Evolutionary conservation across 92 coral and sea anemone genomes (phyloP).

Genomic region (Phenganax marumi): DNA sequence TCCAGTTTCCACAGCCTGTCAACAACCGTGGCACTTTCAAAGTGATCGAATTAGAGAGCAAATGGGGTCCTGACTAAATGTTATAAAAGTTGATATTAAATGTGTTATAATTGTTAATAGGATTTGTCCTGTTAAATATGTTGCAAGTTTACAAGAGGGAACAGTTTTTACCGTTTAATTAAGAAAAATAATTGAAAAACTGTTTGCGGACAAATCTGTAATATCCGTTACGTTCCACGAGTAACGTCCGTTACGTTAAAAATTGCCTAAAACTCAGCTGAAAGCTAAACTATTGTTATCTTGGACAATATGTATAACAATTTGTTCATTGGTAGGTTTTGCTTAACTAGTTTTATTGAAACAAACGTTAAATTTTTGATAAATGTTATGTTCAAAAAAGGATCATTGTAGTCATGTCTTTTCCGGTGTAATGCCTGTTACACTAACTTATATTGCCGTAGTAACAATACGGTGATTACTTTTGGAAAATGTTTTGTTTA

Average conservation of each 20-base stretch:
- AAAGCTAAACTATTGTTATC: background rate
- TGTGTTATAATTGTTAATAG: too few species aligned
- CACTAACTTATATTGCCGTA: background rate
- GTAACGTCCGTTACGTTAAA: background rate
- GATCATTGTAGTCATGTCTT: background rate
- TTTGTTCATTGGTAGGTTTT: background rate
- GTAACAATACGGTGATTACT: background rate
- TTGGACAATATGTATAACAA: background rate
- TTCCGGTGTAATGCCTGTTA: constrained; percentile 21
- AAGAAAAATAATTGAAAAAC: background rate
- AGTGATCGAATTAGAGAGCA: constrained; percentile 6
- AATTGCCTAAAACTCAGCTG: background rate
- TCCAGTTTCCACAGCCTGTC: constrained; percentile 33
- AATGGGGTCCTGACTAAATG: constrained; percentile 7
- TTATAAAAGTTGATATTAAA: too few species aligned
- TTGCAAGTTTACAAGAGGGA: background rate
- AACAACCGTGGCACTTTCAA: constrained; percentile 25
- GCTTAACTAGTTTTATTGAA: background rate
- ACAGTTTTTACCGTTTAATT: background rate
- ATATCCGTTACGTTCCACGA: background rate
- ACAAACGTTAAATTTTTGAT: background rate
- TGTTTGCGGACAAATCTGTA: background rate
- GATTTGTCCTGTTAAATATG: background rate
- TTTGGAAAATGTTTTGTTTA: background rate
- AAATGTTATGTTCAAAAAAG: constrained; percentile 1